Conservation (phyloP, 2,797 vertebrate species). For the Pseudomugil tenellus region DNA sequence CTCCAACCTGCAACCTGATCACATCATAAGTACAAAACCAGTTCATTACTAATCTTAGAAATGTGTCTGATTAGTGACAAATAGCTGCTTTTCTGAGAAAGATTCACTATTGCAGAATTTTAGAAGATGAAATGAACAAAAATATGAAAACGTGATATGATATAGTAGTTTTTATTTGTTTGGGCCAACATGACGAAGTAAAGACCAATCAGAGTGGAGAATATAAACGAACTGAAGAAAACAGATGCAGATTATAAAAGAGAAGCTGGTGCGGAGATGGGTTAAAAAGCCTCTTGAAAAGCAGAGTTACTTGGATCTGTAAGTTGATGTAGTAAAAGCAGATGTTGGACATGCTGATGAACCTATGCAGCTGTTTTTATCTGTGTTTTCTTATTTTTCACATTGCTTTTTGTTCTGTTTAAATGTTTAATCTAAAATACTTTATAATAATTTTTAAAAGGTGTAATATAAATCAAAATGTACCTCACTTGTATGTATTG, state of each 20-base stretch:
- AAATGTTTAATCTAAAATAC: too few relatives aligned
- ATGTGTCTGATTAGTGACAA: background rate
- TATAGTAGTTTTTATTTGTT: too few relatives aligned
- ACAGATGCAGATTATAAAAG: background rate
- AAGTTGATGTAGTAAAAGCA: too few relatives aligned
- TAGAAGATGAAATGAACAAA: accelerated
- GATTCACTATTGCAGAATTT: background rate
- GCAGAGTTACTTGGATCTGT: too few relatives aligned
- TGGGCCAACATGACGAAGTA: background rate
- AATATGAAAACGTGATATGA: too few relatives aligned
- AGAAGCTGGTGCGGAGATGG: background rate
- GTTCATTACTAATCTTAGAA: slow-evolving; percentile 36
- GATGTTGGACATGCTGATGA: too few relatives aligned
- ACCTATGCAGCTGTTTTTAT: background rate
- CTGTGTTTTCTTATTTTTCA: too few relatives aligned
- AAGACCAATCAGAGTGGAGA: background rate
- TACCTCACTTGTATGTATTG: background rate
- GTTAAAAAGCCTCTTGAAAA: background rate
- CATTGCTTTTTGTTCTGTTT: too few relatives aligned
- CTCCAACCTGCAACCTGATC: slow-evolving; percentile 69
- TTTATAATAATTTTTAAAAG: too few relatives aligned
- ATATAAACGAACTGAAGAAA: background rate
- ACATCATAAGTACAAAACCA: slow-evolving; percentile 79
- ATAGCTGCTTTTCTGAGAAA: background rate
- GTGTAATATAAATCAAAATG: too few relatives aligned